Evolutionary conservation across 1,140 invertebrate species (phyloP).

Genomic region (Meloidogyne exigua): DNA sequence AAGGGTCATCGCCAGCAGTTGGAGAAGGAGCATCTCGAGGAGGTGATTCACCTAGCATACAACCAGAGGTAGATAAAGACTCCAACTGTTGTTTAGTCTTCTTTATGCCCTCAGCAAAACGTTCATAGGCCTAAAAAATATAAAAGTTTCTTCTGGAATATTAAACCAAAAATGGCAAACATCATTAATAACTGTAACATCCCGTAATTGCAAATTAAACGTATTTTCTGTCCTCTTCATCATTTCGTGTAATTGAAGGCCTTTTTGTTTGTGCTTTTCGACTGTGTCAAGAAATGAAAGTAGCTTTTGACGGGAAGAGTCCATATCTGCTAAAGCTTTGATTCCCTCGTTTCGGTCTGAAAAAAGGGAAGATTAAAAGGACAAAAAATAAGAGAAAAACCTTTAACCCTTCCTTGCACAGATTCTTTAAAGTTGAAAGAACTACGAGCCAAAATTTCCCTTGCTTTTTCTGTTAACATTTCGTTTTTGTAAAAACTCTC

Average conservation of each 20-base stretch:
- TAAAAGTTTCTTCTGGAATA: slow-evolving; percentile 26
- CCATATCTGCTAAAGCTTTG: slow-evolving; percentile 41
- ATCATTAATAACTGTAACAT: slow-evolving; percentile 53
- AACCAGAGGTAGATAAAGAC: slow-evolving; percentile 34
- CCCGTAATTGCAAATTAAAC: slow-evolving; percentile 48
- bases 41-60: slow-evolving; percentile 35
- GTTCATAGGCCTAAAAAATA: slow-evolving; percentile 45
- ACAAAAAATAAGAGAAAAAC: slow-evolving; percentile 15
- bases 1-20: slow-evolving; percentile 42
- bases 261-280: slow-evolving; percentile 27
- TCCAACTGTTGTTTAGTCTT: slow-evolving; percentile 37
- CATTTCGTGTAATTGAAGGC: slow-evolving; percentile 38
- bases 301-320: slow-evolving; percentile 41
- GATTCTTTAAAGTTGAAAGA: slow-evolving; percentile 46
- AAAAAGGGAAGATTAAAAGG: slow-evolving; percentile 9
- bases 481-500: slow-evolving; percentile 35
- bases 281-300: slow-evolving; percentile 31
- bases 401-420: slow-evolving; percentile 38
- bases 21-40: slow-evolving; percentile 54
- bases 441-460: slow-evolving; percentile 38
- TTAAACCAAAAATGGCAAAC: slow-evolving; percentile 31
- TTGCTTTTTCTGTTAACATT: slow-evolving; percentile 41
- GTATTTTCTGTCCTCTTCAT: slow-evolving; percentile 41
- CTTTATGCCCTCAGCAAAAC: slow-evolving; percentile 42
- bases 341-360: slow-evolving; percentile 38